Base-by-base conservation (phyloP, 2,113 vertebrate species). In the Suricata suricatta region DNA sequence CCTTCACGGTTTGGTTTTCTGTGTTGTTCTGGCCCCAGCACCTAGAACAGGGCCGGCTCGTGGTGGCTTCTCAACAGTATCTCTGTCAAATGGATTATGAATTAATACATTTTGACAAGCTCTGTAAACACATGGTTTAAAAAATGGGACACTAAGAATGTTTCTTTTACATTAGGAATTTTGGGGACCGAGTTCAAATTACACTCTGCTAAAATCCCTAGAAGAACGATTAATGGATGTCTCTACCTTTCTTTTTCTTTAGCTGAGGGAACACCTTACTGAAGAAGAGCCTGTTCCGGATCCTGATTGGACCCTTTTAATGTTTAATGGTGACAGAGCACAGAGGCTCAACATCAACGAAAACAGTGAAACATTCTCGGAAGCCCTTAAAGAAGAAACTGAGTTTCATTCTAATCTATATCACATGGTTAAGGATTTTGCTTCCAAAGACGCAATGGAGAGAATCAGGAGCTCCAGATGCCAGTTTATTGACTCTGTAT, bases 321-420 rank as follows among this genome's bases (percentile, higher is more conserved):
- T 99, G 98, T 98, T 99, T 63, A 98, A 93, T 0, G 98, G 99
- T 6, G 98, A 99, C 94, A 99, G 99, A 96, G 98, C 97, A 41
- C 99, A 98, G 92, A 98, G 97, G 44, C 99, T 99, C 60, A 98
- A 97, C 72, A 98, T 99, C 17, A 97, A 69, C 0, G 99, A 99
- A 95, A 69, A 47, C 1, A 99, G 98, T 2, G 97, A 99, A 1
- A 35, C 16, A 0, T 99, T 99, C 97, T 99, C 99, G 5, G 84
- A 98, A 6, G 98, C 99, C 5, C 97, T 99, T 16, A 87, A 98
- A 17, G 99, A 99, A 0, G 97, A 96, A 54, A 99, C 98, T 0
- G 99, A 99, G 97, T 99, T 99, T 88, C 99, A 99, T 97, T 99
- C 99, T 80, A 99, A 99, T 1, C 98, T 99, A 15, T 98, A 99